Base-by-base conservation (phyloP, 2,888 invertebrate genomes). In the Drosophila niveifrons region DNA sequence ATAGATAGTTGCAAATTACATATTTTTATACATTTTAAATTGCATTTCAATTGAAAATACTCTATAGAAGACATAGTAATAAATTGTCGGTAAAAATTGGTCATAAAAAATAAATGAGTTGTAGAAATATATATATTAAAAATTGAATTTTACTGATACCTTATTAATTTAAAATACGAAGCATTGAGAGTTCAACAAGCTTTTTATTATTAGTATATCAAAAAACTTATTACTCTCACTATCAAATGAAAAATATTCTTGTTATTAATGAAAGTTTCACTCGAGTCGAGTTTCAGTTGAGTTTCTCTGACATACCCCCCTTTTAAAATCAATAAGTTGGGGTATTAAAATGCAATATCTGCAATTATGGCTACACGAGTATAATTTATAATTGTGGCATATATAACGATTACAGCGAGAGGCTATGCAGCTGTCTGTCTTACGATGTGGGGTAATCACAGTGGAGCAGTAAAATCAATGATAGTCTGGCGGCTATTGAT, bases 321-420 rank as follows among this genome's bases (percentile, higher is more conserved):
- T 1, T 41, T 13, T 4, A 39, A 39, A 13, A 9, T 7, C n/a
- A 39, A 1, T 11, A 34, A 36, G 36, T n/a, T 36, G 56, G 47
- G 58, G 58, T 56, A 68, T 55, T 29, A 4, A 18, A 39, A 39
- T 66, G 53, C 57, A 55, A 39, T 57, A 31, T 29, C 63, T 56
- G 41, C 43, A 63, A 48, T 56, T 44, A 65, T 44, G 15, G n/a
- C 51, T 17, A 43, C 48, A 15, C 13, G 39, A 7, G 8, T 41
- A 39, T 23, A 44, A 66, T 75, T 66, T 51, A 66, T 62, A 72
- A 67, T 62, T 71, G 55, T 43, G 4, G 43, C 18, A 44, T 48
- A 47, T 52, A 36, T 28, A 29, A 29, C 7, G 23, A 50, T 57
- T n/a, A 34, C n/a, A 55, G 44, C 15, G 36, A 10, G 66, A 75